These are phyloP conservation scores for Hipposideros armiger DNA, from an alignment of 2,113 vertebrate genomes.

Conservation along the genomic window DNA sequence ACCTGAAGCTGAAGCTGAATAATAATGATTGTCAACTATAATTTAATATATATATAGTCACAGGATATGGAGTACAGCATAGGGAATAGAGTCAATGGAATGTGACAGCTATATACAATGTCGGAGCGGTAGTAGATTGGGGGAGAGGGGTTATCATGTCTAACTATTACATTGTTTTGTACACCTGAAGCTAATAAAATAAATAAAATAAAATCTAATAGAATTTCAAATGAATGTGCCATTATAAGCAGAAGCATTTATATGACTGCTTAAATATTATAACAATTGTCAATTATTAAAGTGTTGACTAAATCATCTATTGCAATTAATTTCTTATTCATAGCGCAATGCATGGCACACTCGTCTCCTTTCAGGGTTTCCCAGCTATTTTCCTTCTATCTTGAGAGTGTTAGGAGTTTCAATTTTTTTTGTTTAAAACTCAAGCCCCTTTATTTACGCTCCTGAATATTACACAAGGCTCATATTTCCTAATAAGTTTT, in stretches of 20 bases:
- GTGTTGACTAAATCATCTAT: not conserved
- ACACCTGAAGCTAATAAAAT: too few relatives aligned
- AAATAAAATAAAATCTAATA: not conserved
- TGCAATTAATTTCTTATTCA: not conserved
- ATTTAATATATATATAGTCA: too few relatives aligned
- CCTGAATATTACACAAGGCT: not conserved
- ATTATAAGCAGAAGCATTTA: not conserved
- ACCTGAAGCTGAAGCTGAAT: too few relatives aligned
- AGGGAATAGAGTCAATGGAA: too few relatives aligned
- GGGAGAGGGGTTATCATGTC: too few relatives aligned
- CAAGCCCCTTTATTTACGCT: not conserved
- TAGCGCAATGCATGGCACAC: not conserved
- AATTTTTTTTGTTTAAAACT: constrained; percentile 17
- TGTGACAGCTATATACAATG: too few relatives aligned
- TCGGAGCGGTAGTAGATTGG: too few relatives aligned
- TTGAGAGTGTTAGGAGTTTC: constrained; percentile 31
- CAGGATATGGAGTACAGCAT: too few relatives aligned
- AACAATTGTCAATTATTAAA: constrained; percentile 8
- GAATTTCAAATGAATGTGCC: not conserved
- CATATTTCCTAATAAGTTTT: not conserved
- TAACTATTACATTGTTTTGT: too few relatives aligned
- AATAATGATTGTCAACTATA: too few relatives aligned
- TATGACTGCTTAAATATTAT: not conserved
- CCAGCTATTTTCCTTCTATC: not conserved
- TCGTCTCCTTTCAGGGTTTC: not conserved